A percentile compares a stretch with the other conserved stretches of the same genome.
Conservation (phyloP, 1,140 invertebrate genomes). For the Drosophila mayri region DNA sequence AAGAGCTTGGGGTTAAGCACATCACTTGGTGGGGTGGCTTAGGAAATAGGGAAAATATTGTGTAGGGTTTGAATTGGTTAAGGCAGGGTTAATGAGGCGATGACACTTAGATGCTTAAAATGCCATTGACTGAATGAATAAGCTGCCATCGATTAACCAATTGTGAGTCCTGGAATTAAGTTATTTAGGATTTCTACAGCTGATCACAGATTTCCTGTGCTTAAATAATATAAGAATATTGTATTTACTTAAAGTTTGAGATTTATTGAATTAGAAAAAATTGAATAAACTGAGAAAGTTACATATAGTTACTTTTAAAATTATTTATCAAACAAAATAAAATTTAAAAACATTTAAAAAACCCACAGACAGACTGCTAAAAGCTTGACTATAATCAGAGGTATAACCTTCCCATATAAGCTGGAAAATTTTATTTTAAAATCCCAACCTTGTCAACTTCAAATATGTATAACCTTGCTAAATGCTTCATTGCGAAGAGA, state of each 20-base stretch:
- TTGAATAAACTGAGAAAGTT: too few species aligned
- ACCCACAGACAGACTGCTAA: not conserved
- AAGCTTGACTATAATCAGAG: not conserved
- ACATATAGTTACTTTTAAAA: not conserved
- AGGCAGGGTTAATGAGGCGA: constrained; percentile 3
- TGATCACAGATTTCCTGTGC: not conserved
- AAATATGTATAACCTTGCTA: constrained; percentile 9
- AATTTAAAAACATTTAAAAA: not conserved
- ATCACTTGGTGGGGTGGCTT: not conserved
- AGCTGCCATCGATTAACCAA: constrained; percentile 2
- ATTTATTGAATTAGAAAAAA: not conserved
- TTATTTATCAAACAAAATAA: not conserved
- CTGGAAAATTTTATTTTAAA: not conserved
- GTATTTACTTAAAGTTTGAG: too few species aligned
- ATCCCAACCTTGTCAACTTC: not conserved
- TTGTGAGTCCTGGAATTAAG: not conserved
- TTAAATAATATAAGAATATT: too few species aligned
- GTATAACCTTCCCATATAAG: not conserved
- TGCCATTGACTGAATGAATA: constrained; percentile 14
- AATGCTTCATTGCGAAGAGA: constrained; percentile 3
- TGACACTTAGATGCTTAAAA: constrained; percentile 14
- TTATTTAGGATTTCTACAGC: not conserved
- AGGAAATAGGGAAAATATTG: constrained; percentile 1
- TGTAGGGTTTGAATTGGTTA: not conserved
- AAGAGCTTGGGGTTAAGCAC: constrained; percentile 14